A percentile compares a stretch with the other conserved stretches of the same genome.
These are phyloP conservation scores for Pseudois nayaur DNA, from an alignment of 2,113 vertebrate genomes.

Conservation along the genomic window DNA sequence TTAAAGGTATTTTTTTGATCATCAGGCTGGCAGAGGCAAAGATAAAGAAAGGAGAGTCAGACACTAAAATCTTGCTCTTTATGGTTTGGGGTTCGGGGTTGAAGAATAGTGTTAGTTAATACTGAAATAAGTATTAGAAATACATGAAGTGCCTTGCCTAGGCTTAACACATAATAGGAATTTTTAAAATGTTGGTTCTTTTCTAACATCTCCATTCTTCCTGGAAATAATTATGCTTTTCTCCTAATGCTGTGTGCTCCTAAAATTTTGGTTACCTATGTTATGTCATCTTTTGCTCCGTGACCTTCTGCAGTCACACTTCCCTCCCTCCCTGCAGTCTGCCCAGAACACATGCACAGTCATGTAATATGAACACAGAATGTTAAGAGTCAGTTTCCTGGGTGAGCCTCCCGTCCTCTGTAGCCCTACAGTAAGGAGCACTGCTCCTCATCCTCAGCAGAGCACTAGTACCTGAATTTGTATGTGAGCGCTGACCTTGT, in stretches of 20 bases:
- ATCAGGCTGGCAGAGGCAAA: neutral
- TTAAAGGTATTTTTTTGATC: neutral
- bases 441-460: neutral
- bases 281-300: conserved; percentile 1
- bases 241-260: neutral
- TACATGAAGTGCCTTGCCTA: neutral
- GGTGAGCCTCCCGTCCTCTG: neutral
- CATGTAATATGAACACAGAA: neutral
- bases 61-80: neutral
- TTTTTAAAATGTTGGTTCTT: neutral
- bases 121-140: conserved; percentile 19
- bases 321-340: too few relatives aligned
- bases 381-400: neutral
- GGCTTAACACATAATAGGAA: neutral
- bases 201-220: neutral
- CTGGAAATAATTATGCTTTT: neutral
- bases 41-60: neutral
- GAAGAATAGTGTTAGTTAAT: neutral
- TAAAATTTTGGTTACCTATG: conserved; percentile 13
- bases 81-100: neutral
- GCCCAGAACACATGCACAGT: neutral
- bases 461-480: conserved; percentile 30
- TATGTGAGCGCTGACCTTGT: conserved; percentile 65
- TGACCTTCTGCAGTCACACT: neutral
- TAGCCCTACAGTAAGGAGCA: neutral